Evolutionary conservation across 37 sponge, comb jelly and placozoan genomes (phyloP).

Genomic region (Aplysina aerophoba): DNA sequence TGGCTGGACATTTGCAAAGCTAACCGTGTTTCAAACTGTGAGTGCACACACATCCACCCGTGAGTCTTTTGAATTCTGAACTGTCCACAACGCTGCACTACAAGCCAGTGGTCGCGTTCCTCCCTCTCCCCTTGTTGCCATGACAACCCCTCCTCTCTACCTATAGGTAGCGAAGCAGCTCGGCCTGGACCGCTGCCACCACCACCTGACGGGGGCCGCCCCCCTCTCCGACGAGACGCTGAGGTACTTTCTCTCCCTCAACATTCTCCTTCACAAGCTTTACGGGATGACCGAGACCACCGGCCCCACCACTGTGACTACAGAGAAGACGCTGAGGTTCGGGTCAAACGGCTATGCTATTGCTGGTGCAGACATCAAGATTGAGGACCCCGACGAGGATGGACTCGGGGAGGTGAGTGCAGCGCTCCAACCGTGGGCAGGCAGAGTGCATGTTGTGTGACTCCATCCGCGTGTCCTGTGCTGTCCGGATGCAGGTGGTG

Average conservation of each 20-base stretch:
- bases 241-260: slow-evolving; percentile 86
- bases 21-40: slow-evolving; percentile 66
- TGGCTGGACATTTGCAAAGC: slow-evolving; percentile 75
- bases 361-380: slow-evolving; percentile 51
- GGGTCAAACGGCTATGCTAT: slow-evolving; percentile 59
- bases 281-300: slow-evolving; percentile 95
- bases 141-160: background rate
- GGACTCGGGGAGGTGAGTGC: slow-evolving; percentile 78
- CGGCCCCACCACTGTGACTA: slow-evolving; percentile 77
- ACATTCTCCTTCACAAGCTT: slow-evolving; percentile 87
- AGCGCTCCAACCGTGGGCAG: background rate
- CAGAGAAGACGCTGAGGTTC: slow-evolving; percentile 56
- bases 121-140: slow-evolving; percentile 2
- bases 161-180: slow-evolving; percentile 45
- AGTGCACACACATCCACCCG: background rate
- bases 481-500: slow-evolving; percentile 56
- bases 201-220: slow-evolving; percentile 89
- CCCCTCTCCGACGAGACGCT: slow-evolving; percentile 85
- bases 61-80: no score
- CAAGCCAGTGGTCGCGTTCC: no score
- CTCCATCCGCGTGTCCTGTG: background rate
- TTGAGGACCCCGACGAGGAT: slow-evolving; percentile 71
- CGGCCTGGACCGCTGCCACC: slow-evolving; percentile 81
- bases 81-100: no score
- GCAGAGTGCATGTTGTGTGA: background rate